Evolutionary conservation across 2,113 vertebrate genomes (phyloP), one percentile per base, ranked within the genome.

Genomic region (human): DNA sequence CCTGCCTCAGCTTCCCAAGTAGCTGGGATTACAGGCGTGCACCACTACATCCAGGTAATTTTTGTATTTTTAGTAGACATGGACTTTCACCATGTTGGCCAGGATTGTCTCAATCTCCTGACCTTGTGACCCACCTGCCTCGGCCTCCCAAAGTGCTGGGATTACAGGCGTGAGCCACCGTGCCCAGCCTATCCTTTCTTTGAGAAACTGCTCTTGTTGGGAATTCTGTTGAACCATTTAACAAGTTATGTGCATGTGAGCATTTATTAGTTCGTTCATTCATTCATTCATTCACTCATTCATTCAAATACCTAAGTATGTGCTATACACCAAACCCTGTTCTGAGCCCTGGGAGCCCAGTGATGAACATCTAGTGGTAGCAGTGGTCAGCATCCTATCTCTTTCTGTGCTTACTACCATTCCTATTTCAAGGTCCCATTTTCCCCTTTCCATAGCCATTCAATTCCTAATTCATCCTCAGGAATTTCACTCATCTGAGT

Each of bases 201-300:
- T 91, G 35, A 94, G 38, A 57, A 79, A 72, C 0, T 43, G 57
- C 14, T 89, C 17, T 75, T 27, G 0, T 8, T 27, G 57, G 27
- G 30, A 94, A 85, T 76, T 88, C 30, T 57, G 76, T 59, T 1
- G 38, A 57, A 11, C 22, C 52, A 20, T 0, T 50, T 32, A 78
- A 23, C 32, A 57, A 61, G 17, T 91, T 35, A 30, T 2, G 2
- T 76, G 50, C 18, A 57, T 14, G 3, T 1, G 1, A 57, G 30
- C 2, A 30, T 0, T 0, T 10, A 20, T 8, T 40, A 6, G 30
- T 68, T 68, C 1, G 43, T 43, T 43, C 43, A 43, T 43, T 18
- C 52, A 55, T 55, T 55, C 52, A 55, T 55, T 55, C 52, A 55
- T 55, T 55, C 61, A 64, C 30, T 64, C 27, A 64, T 72, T 81